Evolutionary conservation across 1,140 invertebrate species (phyloP).

Genomic region (Trichoplusia ni): DNA sequence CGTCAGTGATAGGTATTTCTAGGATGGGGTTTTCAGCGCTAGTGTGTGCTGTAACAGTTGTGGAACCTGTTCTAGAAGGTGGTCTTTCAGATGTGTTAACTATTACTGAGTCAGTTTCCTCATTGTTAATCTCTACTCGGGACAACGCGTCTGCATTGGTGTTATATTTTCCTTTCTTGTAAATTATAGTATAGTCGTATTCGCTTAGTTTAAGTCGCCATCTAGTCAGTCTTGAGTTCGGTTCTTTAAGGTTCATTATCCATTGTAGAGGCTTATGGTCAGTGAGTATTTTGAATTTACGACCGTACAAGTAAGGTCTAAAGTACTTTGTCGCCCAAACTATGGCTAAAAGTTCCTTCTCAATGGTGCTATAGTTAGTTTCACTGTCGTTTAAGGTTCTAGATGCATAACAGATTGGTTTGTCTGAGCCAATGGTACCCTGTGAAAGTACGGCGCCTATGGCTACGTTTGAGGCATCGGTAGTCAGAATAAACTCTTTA

Average conservation of each 20-base stretch:
- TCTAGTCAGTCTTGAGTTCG: conserved; percentile 1
- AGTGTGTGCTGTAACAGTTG: neutral
- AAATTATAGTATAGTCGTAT: neutral
- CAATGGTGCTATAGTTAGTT: too few relatives aligned
- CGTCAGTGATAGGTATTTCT: neutral
- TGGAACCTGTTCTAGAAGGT: neutral
- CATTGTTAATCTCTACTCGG: neutral
- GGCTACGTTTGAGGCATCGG: neutral
- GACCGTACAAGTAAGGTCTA: neutral
- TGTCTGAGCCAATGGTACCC: conserved; percentile 5
- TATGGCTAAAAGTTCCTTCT: too few relatives aligned
- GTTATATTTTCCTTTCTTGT: conserved; percentile 27
- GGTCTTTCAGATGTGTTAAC: neutral
- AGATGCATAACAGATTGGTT: conserved; percentile 17
- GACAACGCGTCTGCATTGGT: too few relatives aligned
- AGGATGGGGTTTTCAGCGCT: neutral
- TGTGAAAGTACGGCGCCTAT: conserved; percentile 10
- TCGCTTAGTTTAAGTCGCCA: neutral
- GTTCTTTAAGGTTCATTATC: neutral
- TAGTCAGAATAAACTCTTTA: neutral
- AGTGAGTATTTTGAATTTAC: neutral
- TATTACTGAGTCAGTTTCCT: neutral
- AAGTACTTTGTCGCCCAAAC: too few relatives aligned
- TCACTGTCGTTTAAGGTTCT: neutral
- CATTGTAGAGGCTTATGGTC: neutral